Conservation (phyloP, 2,888 invertebrate species). For the Rapana venosa region DNA sequence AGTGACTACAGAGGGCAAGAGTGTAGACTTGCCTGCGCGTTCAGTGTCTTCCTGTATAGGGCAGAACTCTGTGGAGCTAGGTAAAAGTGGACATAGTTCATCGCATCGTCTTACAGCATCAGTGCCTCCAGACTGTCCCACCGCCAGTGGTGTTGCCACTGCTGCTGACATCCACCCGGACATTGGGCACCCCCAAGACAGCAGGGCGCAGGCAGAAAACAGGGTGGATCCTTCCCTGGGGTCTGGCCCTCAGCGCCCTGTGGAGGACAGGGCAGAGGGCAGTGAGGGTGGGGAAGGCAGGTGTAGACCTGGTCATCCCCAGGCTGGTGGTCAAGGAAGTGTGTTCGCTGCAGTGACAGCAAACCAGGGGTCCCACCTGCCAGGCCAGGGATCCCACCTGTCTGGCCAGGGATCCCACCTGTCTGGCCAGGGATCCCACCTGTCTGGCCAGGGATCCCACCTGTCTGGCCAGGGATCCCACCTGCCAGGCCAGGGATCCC, state of each 20-base stretch:
- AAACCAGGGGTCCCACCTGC: background rate
- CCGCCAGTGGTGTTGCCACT: too few relatives aligned
- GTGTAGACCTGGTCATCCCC: background rate
- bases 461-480: too few relatives aligned
- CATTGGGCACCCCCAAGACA: background rate
- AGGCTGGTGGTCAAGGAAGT: background rate
- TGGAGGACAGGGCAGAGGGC: background rate
- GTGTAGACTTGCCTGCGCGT: too few relatives aligned
- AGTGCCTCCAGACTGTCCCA: background rate
- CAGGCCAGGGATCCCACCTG: too few relatives aligned
- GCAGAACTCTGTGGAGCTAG: too few relatives aligned
- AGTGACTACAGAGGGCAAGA: too few relatives aligned
- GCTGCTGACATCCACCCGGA: too few relatives aligned
- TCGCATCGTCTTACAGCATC: background rate
- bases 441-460: too few relatives aligned
- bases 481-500: background rate
- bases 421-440: too few relatives aligned
- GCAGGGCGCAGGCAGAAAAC: background rate
- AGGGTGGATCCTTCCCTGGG: background rate
- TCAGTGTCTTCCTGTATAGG: too few relatives aligned
- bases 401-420: too few relatives aligned
- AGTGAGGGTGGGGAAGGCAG: background rate
- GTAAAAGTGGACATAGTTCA: background rate
- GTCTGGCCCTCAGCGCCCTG: background rate
- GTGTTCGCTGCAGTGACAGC: background rate